These are phyloP conservation scores for Catalaphyllia jardinei DNA, from an alignment of 64 coral and sea anemone genomes.

Conservation along the genomic window DNA sequence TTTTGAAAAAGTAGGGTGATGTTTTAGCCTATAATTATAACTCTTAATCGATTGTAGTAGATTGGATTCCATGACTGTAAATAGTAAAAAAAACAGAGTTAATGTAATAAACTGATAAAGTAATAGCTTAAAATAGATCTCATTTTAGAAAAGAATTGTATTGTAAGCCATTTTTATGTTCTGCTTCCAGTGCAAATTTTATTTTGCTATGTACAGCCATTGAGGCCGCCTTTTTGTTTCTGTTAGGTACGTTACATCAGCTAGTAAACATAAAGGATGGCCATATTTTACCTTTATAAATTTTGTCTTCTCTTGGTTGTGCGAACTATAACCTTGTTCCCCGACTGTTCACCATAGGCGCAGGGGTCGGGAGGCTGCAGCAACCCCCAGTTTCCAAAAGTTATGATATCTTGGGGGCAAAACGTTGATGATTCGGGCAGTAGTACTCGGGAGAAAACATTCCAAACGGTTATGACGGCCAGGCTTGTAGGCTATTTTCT, in stretches of 20 bases:
- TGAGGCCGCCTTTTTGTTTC: not conserved
- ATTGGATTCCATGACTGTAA: conserved; percentile 13
- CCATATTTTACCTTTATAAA: conserved; percentile 11
- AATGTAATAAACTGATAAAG: not conserved
- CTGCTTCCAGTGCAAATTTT: conserved; percentile 8
- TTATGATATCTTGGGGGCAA: too few species aligned
- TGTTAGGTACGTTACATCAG: not conserved
- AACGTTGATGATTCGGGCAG: too few species aligned
- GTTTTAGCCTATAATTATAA: conserved; percentile 3
- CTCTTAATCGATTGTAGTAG: conserved; percentile 13
- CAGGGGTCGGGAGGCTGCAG: too few species aligned
- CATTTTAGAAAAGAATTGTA: not conserved
- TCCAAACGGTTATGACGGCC: too few species aligned
- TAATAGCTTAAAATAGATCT: not conserved
- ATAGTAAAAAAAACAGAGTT: not conserved
- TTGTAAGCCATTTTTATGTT: not conserved
- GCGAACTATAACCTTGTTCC: too few species aligned
- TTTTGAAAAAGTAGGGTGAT: not conserved
- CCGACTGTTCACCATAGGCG: too few species aligned
- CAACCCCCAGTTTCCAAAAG: too few species aligned
- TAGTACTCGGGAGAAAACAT: too few species aligned
- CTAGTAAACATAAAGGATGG: not conserved
- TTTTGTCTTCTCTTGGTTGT: not conserved
- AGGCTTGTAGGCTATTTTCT: too few species aligned
- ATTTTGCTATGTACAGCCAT: not conserved